Conservation (phyloP, 2,797 vertebrate genomes). For the Hydrophis major region DNA sequence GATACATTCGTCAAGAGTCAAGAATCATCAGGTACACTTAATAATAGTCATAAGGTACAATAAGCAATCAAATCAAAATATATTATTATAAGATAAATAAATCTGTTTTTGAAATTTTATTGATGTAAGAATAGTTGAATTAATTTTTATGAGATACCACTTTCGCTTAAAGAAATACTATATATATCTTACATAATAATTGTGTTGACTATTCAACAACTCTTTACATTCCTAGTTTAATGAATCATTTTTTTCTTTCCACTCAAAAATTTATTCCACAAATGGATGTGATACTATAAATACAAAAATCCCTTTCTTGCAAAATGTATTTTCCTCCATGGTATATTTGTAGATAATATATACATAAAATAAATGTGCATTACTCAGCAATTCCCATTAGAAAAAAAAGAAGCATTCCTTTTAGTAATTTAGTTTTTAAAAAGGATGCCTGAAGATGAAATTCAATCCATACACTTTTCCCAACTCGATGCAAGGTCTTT, state of each 20-base stretch:
- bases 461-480: slow-evolving; percentile 5
- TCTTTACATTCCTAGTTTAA: background rate
- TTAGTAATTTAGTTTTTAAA: background rate
- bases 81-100: background rate
- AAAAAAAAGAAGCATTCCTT: background rate
- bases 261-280: background rate
- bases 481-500: background rate
- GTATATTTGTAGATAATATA: background rate
- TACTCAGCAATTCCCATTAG: background rate
- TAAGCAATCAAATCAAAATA: background rate
- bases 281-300: background rate
- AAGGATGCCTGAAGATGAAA: background rate
- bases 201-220: background rate
- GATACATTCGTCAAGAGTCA: no score
- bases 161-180: slow-evolving; percentile 1
- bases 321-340: background rate
- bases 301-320: background rate
- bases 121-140: background rate
- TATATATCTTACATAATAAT: background rate
- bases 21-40: no score
- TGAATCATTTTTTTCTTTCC: background rate
- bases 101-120: background rate
- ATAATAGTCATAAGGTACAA: no score
- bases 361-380: slow-evolving; percentile 16
- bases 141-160: slow-evolving; percentile 1